A percentile compares a stretch with the other conserved stretches of the same genome.
phyloP scores from a whole-genome alignment of 2,888 invertebrate species.

The Tenthredo mesomela region DNA sequence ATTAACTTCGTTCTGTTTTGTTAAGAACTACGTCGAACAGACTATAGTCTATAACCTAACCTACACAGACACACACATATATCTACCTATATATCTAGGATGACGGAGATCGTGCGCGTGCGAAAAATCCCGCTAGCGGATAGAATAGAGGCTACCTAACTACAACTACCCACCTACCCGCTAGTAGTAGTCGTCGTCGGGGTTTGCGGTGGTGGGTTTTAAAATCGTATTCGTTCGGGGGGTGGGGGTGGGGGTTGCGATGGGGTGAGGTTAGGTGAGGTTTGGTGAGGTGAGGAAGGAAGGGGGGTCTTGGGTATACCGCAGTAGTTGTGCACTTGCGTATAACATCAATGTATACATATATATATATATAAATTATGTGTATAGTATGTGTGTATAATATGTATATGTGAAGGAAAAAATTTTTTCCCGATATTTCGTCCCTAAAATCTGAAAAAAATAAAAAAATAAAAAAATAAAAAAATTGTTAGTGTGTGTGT shows the following conservation, averaged over 20 bases:
- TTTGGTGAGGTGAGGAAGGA: too few relatives aligned
- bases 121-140: conserved; percentile 31
- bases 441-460: conserved; percentile 20
- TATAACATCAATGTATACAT: neutral
- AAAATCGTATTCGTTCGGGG: neutral
- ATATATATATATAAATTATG: neutral
- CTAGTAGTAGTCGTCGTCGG: neutral
- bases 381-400: too few relatives aligned
- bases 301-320: neutral
- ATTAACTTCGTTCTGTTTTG: neutral
- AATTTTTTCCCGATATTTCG: conserved; percentile 41
- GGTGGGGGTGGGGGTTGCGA: neutral
- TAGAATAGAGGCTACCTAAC: neutral
- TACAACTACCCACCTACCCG: neutral
- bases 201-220: conserved; percentile 24
- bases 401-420: neutral
- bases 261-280: too few relatives aligned
- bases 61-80: neutral
- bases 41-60: neutral
- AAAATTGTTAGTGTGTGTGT: too few relatives aligned
- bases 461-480: too few relatives aligned
- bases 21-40: neutral
- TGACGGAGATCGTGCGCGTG: conserved; percentile 23
- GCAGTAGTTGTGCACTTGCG: conserved; percentile 48
- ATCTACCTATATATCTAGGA: neutral